Percentiles rank a stretch among this genome's conserved stretches.
Conservation (phyloP, 2,797 vertebrate species). For the Silurus lanzhouensis region DNA sequence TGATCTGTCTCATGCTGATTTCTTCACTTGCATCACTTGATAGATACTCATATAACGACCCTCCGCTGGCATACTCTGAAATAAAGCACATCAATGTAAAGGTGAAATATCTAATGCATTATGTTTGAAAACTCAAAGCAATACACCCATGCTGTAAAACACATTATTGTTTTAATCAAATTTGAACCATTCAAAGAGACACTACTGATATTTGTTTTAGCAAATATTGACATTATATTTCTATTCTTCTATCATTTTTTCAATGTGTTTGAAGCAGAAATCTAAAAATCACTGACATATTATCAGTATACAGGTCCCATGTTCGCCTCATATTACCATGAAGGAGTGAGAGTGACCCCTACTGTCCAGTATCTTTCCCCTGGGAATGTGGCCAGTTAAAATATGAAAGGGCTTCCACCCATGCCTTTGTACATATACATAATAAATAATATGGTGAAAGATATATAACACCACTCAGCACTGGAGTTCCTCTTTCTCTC, state of each 20-base stretch:
- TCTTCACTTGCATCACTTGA: constrained; percentile 91
- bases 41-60: constrained; percentile 94
- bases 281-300: constrained; percentile 6
- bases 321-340: not conserved
- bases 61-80: constrained; percentile 91
- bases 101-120: not conserved
- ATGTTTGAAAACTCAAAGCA: not conserved
- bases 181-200: constrained; percentile 2
- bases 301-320: not conserved
- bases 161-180: not conserved
- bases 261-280: not conserved
- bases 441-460: constrained; percentile 6
- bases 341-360: constrained; percentile 40
- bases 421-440: not conserved
- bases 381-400: not conserved
- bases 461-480: not conserved
- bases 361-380: constrained; percentile 18
- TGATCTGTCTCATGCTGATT: constrained; percentile 96
- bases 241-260: not conserved
- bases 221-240: not conserved
- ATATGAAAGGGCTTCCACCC: not conserved
- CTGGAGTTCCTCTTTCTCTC: not conserved
- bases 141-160: not conserved
- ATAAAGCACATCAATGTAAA: constrained; percentile 1
- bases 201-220: not conserved